Evolutionary conservation across 2,113 vertebrate species (phyloP).

Genomic region (Rhynchomys soricoides): DNA sequence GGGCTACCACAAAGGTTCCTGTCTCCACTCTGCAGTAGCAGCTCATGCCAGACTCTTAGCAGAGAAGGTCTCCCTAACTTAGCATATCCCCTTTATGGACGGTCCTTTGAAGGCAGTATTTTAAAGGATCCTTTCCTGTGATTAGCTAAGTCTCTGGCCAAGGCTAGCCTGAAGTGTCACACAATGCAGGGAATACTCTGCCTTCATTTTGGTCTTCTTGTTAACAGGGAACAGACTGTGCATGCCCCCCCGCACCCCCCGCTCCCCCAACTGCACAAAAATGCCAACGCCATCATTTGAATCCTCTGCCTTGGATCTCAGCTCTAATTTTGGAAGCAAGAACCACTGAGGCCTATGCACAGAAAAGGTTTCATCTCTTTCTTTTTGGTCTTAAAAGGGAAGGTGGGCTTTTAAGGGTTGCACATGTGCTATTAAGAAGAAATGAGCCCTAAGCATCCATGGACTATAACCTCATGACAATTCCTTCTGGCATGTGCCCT

Average conservation of each 20-base stretch:
- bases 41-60: fast-evolving
- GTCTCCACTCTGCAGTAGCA: background rate
- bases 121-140: background rate
- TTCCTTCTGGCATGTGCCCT: background rate
- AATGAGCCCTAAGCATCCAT: background rate
- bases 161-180: background rate
- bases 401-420: background rate
- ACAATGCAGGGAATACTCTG: no score
- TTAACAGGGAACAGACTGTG: background rate
- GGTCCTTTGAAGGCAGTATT: background rate
- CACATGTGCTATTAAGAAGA: background rate
- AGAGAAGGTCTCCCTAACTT: background rate
- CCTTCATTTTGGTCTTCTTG: background rate
- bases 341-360: no score
- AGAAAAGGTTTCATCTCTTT: background rate
- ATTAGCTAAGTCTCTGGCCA: no score
- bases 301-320: background rate
- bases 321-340: background rate
- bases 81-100: background rate
- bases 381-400: background rate
- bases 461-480: background rate
- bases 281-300: background rate
- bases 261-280: background rate
- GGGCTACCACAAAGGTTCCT: background rate
- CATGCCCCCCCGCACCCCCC: no score